A percentile compares a stretch with the other conserved stretches of the same genome.
Conservation (phyloP, 2,888 invertebrate species). For the Chymomyza amoena region DNA sequence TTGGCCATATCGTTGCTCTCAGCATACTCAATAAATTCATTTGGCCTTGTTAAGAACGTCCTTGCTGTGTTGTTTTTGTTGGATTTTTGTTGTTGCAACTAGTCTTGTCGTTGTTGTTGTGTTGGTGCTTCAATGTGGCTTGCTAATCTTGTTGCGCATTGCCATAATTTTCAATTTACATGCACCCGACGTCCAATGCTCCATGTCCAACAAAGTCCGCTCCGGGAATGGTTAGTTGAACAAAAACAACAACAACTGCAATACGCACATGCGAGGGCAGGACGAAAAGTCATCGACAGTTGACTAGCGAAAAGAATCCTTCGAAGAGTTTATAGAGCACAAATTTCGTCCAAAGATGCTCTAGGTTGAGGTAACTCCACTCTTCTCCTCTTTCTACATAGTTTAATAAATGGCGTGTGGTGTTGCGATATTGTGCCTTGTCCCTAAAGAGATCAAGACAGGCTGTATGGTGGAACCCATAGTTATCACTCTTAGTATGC, state of each 20-base stretch:
- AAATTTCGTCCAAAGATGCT: too few relatives aligned
- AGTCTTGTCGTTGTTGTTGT: neutral
- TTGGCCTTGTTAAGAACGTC: conserved; percentile 28
- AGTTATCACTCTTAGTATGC: too few relatives aligned
- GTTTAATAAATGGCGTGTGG: too few relatives aligned
- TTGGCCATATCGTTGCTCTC: neutral
- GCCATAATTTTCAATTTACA: conserved; percentile 71
- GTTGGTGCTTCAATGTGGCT: neutral
- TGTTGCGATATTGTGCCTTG: too few relatives aligned
- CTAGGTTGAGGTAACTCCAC: too few relatives aligned
- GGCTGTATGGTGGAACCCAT: too few relatives aligned
- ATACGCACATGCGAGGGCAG: too few relatives aligned
- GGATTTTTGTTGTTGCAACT: neutral
- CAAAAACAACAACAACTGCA: neutral
- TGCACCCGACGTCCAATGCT: conserved; percentile 37
- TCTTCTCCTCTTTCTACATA: too few relatives aligned
- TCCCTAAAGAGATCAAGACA: too few relatives aligned
- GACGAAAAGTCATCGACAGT: too few relatives aligned
- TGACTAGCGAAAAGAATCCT: too few relatives aligned
- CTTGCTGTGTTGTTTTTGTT: neutral
- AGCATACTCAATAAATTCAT: conserved; percentile 56
- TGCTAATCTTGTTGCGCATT: conserved; percentile 72
- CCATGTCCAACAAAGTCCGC: neutral
- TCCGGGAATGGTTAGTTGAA: neutral
- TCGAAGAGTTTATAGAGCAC: too few relatives aligned